A percentile compares a stretch with the other conserved stretches of the same genome.
These are phyloP conservation scores for Cyclophora albipunctata DNA, from an alignment of 2,888 invertebrate species.

Conservation along the genomic window DNA sequence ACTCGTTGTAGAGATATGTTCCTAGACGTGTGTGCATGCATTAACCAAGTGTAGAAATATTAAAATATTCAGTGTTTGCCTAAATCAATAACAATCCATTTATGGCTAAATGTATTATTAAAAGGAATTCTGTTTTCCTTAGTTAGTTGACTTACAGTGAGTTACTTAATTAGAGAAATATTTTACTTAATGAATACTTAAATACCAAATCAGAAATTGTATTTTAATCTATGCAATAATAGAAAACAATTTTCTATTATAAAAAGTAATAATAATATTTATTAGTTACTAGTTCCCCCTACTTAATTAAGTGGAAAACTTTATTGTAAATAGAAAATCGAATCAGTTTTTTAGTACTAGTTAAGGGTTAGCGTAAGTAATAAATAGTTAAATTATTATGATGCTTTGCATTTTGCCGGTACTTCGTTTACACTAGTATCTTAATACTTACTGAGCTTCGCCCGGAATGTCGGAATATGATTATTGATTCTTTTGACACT, in stretches of 20 bases:
- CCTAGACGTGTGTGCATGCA: not conserved
- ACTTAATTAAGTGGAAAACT: constrained; percentile 33
- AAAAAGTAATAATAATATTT: constrained; percentile 23
- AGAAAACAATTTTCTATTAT: constrained; percentile 14
- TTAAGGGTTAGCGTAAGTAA: constrained; percentile 11
- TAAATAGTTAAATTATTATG: constrained; percentile 10
- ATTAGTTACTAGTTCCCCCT: constrained; percentile 26
- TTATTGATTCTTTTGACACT: too few species aligned
- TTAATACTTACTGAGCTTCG: constrained; percentile 24
- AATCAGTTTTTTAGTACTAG: constrained; percentile 15
- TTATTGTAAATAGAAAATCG: constrained; percentile 35
- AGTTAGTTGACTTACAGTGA: not conserved
- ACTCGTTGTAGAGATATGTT: too few species aligned
- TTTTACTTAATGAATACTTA: constrained; percentile 5
- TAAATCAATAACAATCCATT: too few species aligned
- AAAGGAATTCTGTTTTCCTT: too few species aligned
- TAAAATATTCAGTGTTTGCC: not conserved
- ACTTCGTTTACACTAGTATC: constrained; percentile 13
- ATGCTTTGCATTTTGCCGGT: constrained; percentile 29
- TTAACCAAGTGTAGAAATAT: not conserved
- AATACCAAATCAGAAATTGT: constrained; percentile 7
- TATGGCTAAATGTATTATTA: too few species aligned
- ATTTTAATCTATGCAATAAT: constrained; percentile 9
- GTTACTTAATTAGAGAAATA: constrained; percentile 7
- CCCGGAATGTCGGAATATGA: constrained; percentile 10